These are phyloP conservation scores for Reticulitermes lucifugus DNA, from an alignment of 2,888 invertebrate genomes.

Conservation along the genomic window DNA sequence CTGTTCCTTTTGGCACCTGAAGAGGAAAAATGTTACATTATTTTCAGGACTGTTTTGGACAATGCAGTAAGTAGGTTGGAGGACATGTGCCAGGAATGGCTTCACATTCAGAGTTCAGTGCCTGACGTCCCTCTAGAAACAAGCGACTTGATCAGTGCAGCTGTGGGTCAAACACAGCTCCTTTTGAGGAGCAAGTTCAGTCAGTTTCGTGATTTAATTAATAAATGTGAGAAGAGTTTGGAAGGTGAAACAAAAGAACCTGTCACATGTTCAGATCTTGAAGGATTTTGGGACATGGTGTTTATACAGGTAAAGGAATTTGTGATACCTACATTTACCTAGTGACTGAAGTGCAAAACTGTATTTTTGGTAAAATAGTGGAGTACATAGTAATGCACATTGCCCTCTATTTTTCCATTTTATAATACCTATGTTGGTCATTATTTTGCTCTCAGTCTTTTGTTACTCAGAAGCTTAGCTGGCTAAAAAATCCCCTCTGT, in stretches of 20 bases:
- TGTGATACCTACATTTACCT: too few relatives aligned
- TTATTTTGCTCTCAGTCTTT: too few relatives aligned
- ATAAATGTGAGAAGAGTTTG: background rate
- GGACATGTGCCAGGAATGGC: background rate
- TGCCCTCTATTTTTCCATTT: too few relatives aligned
- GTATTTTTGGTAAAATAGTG: too few relatives aligned
- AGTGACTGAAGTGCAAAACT: too few relatives aligned
- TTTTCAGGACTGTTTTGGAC: conserved; percentile 6
- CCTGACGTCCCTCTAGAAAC: background rate
- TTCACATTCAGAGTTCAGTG: background rate
- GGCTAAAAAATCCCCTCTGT: too few relatives aligned
- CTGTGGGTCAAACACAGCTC: conserved; percentile 16
- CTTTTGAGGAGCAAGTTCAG: background rate
- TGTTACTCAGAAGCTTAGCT: too few relatives aligned
- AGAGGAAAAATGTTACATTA: background rate
- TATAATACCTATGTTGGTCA: too few relatives aligned
- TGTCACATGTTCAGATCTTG: conserved; percentile 10
- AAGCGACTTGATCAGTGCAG: conserved; percentile 5
- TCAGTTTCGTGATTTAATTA: conserved; percentile 20
- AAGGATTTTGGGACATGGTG: conserved; percentile 27
- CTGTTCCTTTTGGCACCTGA: background rate
- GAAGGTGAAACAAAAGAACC: background rate
- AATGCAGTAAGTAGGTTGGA: conserved; percentile 3
- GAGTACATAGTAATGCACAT: too few relatives aligned
- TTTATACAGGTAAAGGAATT: conserved; percentile 10